Evolutionary conservation across 2,113 vertebrate genomes (phyloP).

Genomic region (Rhizomys pruinosus): DNA sequence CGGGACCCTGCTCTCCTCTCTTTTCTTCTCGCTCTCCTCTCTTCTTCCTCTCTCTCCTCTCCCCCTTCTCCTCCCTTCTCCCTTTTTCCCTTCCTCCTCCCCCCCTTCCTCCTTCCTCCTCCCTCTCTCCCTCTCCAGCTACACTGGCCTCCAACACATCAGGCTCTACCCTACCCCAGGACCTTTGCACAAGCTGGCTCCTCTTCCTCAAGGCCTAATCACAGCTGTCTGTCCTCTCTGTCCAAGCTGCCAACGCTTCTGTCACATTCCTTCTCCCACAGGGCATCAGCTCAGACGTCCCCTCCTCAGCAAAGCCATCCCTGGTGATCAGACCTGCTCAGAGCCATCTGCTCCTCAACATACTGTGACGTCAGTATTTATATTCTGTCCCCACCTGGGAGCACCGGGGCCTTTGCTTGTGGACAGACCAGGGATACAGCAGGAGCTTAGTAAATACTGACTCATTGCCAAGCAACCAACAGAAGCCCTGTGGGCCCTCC

Average conservation of each 20-base stretch:
- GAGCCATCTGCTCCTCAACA: no score
- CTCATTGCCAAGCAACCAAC: neutral
- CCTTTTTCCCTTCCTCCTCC: no score
- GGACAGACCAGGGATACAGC: neutral
- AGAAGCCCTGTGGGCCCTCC: neutral
- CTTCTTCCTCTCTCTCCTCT: neutral
- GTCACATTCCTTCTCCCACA: neutral
- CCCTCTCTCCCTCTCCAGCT: neutral
- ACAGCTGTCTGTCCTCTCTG: neutral
- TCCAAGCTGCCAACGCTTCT: neutral
- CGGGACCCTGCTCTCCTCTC: neutral
- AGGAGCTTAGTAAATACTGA: neutral
- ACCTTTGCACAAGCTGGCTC: neutral
- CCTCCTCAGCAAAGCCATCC: neutral
- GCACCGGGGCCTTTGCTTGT: neutral
- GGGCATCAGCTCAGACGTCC: neutral
- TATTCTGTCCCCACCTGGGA: neutral
- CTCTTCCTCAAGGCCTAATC: neutral
- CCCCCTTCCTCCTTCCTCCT: neutral
- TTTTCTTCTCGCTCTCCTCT: no score
- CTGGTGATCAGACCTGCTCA: neutral
- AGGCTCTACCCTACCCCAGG: neutral
- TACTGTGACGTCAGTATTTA: neutral
- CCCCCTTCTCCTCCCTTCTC: neutral
- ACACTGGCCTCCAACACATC: fast-evolving